Evolutionary conservation across 1,140 invertebrate genomes (phyloP).

Genomic region (Cephus cinctus): DNA sequence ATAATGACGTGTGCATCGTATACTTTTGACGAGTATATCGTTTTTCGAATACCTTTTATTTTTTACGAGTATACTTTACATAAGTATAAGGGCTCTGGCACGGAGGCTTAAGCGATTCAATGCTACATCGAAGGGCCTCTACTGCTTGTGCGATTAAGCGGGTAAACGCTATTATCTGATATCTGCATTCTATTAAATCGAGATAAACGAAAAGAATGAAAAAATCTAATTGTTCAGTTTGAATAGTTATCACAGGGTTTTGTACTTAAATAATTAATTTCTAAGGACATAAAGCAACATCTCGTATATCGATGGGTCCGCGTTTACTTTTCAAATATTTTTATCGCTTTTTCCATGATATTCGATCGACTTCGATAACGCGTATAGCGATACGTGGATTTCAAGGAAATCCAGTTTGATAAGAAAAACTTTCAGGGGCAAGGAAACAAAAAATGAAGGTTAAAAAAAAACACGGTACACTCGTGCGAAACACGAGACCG

Average conservation of each 20-base stretch:
- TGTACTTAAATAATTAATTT: constrained; percentile 4
- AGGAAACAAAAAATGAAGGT: too few species aligned
- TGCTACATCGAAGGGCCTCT: constrained; percentile 13
- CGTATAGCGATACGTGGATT: background rate
- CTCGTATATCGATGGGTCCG: background rate
- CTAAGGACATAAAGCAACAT: constrained; percentile 1
- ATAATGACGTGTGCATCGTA: constrained; percentile 34
- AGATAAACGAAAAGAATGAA: constrained; percentile 10
- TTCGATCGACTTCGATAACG: constrained; percentile 6
- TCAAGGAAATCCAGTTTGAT: background rate
- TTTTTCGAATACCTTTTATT: constrained; percentile 46
- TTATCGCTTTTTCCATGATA: constrained; percentile 1
- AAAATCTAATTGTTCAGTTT: constrained; percentile 8
- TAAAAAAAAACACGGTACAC: too few species aligned
- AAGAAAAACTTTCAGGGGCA: constrained; percentile 23
- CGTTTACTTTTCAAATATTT: background rate
- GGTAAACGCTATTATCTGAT: constrained; percentile 23
- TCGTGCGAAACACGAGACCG: too few species aligned
- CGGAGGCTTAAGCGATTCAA: constrained; percentile 17
- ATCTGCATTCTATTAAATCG: constrained; percentile 30
- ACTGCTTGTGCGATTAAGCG: too few species aligned
- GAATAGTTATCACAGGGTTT: constrained; percentile 11
- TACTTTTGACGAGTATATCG: constrained; percentile 43
- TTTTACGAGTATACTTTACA: constrained; percentile 41
- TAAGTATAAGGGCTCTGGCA: constrained; percentile 37